A percentile compares a stretch with the other conserved stretches of the same genome.
Evolutionary conservation across 2,888 invertebrate species (phyloP).

Genomic region (Cecidostiba fungosa): DNA sequence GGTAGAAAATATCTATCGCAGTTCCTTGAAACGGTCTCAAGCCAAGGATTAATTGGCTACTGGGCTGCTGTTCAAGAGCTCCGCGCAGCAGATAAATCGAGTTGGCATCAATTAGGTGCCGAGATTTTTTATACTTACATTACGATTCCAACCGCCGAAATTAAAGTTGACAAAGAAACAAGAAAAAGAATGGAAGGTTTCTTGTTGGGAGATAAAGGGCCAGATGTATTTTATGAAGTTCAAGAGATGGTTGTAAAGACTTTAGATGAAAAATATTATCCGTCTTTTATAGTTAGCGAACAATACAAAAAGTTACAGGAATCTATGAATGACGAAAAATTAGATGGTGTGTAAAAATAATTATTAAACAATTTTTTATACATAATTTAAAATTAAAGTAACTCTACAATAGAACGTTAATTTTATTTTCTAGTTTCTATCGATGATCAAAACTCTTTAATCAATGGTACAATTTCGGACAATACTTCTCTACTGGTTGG

Average conservation of each 20-base stretch:
- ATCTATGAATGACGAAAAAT: slow-evolving; percentile 85
- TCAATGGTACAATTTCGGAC: slow-evolving; percentile 74
- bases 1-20: slow-evolving; percentile 90
- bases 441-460: slow-evolving; percentile 72
- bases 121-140: slow-evolving; percentile 96
- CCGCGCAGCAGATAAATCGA: slow-evolving; percentile 87
- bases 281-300: slow-evolving; percentile 93
- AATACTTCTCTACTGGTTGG: slow-evolving; percentile 84
- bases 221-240: slow-evolving; percentile 93
- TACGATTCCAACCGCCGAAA: slow-evolving; percentile 89
- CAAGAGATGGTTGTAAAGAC: slow-evolving; percentile 90
- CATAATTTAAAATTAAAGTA: background rate
- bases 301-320: slow-evolving; percentile 89
- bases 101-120: slow-evolving; percentile 93
- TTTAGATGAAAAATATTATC: slow-evolving; percentile 93
- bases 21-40: slow-evolving; percentile 91
- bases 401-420: background rate
- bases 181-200: slow-evolving; percentile 94
- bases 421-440: slow-evolving; percentile 69
- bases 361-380: background rate
- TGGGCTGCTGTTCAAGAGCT: slow-evolving; percentile 94
- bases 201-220: slow-evolving; percentile 92
- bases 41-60: slow-evolving; percentile 92
- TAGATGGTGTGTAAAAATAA: slow-evolving; percentile 70
- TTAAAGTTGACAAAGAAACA: slow-evolving; percentile 90